Base-by-base conservation (phyloP, 1,140 invertebrate genomes). In the Nilaparvata lugens region DNA sequence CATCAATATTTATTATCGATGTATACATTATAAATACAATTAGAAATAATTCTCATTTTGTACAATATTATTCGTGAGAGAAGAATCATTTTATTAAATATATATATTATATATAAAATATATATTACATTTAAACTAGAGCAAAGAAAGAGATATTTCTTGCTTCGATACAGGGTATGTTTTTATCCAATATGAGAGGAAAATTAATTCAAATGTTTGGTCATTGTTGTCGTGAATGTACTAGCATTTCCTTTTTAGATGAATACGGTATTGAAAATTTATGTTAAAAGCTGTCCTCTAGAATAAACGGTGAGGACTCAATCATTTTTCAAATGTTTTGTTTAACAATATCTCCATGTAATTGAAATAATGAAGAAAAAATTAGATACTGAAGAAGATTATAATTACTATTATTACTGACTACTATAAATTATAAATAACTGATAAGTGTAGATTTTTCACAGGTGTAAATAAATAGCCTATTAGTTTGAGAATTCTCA, bases 81-180 rank as follows among this genome's bases (percentile, higher is more conserved):
- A 35, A 35, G 13, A 35, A 35, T 35, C 31, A 35, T 35, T 35
- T 35, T 35, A 35, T 35, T 35, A 35, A 35, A 35, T 35, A 4
- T 35, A 35, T 35, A 35, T 35, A 35, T 35, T 35, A 35, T 35
- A 35, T 11, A 35, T 35, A 35, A 35, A 35, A 35, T 35, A 35
- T 35, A 35, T 35, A 48, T 23, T 48, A 48, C 45, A 48, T 48
- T 48, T 48, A 48, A 48, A 48, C 21, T 48, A 48, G 45, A 60
- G 62, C 58, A 63, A 63, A 35, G 62, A 63, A 63, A 63, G 56
- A 31, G 52, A 23, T 52, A 57, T 63, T 63, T 63, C 62, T 60
- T 60, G 62, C 62, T 63, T 63, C 43, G 62, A 63, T 63, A 63
- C 62, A 63, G 62, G 62, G 62, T 63, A 63, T 63, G 62, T 63